Conservation (phyloP, 2,797 vertebrate species). For the Harpagifer antarcticus region DNA sequence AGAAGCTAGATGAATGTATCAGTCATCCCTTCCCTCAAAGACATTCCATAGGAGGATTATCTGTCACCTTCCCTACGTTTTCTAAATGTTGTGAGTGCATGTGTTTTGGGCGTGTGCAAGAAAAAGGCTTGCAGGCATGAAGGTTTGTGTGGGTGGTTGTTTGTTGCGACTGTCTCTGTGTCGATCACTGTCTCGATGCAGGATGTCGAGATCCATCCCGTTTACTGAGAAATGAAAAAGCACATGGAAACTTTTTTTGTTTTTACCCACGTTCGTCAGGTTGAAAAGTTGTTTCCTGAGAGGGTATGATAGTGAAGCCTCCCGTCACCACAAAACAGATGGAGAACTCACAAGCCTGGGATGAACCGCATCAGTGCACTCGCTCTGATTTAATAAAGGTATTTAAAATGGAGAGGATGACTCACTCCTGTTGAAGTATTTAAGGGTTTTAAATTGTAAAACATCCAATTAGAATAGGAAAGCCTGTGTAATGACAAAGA, state of each 20-base stretch:
- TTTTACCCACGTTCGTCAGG: slow-evolving; percentile 28
- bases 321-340: slow-evolving; percentile 23
- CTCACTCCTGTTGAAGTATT: not conserved
- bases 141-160: slow-evolving; percentile 64
- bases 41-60: slow-evolving; percentile 28
- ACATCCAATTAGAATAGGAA: not conserved
- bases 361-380: slow-evolving; percentile 7
- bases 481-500: not conserved
- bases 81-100: slow-evolving; percentile 11
- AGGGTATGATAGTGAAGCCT: slow-evolving; percentile 35
- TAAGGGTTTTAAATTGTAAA: not conserved
- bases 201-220: slow-evolving; percentile 52
- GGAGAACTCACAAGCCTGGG: not conserved
- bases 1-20: slow-evolving; percentile 27
- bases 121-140: slow-evolving; percentile 44
- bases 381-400: slow-evolving; percentile 23
- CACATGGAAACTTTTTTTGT: slow-evolving; percentile 21
- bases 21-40: slow-evolving; percentile 22
- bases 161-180: slow-evolving; percentile 50
- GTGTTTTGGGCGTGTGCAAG: slow-evolving; percentile 38
- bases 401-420: not conserved
- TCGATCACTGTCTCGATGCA: slow-evolving; percentile 50
- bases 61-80: slow-evolving; percentile 29
- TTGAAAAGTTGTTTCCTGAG: slow-evolving; percentile 44
- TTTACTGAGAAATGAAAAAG: slow-evolving; percentile 31